Percentiles rank a stretch among this genome's conserved stretches.
These are phyloP conservation scores for Coregonus sp. DNA, from an alignment of 2,797 vertebrate species.

Conservation along the genomic window DNA sequence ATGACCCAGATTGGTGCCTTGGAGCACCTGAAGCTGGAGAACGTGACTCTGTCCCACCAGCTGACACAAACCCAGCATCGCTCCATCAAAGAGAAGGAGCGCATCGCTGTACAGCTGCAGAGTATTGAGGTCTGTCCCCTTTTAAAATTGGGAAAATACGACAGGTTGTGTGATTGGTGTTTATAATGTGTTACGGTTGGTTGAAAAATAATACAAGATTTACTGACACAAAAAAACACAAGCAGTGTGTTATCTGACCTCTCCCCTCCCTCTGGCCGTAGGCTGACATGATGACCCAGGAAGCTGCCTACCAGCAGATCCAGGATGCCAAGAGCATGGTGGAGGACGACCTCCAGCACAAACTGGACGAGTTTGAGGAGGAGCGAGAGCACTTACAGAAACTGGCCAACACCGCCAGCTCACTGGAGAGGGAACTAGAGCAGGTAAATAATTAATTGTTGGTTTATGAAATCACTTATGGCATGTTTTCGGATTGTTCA, in stretches of 20 bases:
- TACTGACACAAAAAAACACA: neutral
- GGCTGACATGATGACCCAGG: slow-evolving; percentile 97
- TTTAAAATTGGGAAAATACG: no score
- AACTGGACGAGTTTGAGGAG: slow-evolving; percentile 91
- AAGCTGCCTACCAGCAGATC: slow-evolving; percentile 93
- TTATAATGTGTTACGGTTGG: neutral
- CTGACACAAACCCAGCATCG: slow-evolving; percentile 93
- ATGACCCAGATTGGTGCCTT: slow-evolving; percentile 92
- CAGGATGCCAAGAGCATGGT: slow-evolving; percentile 96
- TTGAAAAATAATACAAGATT: neutral
- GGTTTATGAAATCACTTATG: neutral
- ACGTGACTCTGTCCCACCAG: slow-evolving; percentile 91
- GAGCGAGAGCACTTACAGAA: slow-evolving; percentile 88
- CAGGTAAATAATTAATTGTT: slow-evolving; percentile 74
- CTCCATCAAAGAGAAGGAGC: slow-evolving; percentile 97
- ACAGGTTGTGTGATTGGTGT: neutral
- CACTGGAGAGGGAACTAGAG: slow-evolving; percentile 86
- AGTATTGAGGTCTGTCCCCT: slow-evolving; percentile 87
- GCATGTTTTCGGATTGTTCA: neutral
- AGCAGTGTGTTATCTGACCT: neutral
- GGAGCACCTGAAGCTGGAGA: slow-evolving; percentile 96
- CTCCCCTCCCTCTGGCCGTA: slow-evolving; percentile 45
- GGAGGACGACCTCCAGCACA: slow-evolving; percentile 92
- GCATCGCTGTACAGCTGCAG: slow-evolving; percentile 93
- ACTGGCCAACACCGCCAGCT: slow-evolving; percentile 83